A percentile compares a stretch with the other conserved stretches of the same genome.
Evolutionary conservation across 2,888 invertebrate species (phyloP).

Genomic region (Cantharis nigra): DNA sequence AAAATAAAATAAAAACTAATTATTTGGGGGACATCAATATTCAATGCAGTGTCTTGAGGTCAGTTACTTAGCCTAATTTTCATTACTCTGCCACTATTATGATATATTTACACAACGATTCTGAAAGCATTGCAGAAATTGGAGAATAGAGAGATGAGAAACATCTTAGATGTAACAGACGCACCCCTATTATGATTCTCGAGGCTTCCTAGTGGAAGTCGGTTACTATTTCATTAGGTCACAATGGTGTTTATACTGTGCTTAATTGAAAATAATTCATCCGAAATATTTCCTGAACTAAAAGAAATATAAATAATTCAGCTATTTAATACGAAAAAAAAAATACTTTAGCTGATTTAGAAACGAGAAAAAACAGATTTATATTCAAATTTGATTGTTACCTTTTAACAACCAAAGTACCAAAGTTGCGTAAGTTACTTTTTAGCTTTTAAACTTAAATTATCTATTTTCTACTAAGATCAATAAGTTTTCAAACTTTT

Average conservation of each 20-base stretch:
- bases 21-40: background rate
- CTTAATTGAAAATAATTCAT: background rate
- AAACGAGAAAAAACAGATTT: background rate
- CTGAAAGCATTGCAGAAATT: background rate
- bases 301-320: background rate
- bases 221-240: background rate
- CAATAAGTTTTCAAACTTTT: background rate
- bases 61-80: background rate
- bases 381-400: too few species aligned
- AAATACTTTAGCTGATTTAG: background rate
- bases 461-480: too few species aligned
- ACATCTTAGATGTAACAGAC: background rate
- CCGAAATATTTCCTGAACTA: background rate
- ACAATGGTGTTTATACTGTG: background rate
- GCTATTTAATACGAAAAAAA: background rate
- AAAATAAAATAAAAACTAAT: background rate
- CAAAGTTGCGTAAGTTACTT: too few species aligned
- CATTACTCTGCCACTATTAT: background rate
- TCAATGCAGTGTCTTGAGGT: background rate
- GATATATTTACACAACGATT: background rate
- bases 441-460: too few species aligned
- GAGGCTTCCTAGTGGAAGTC: background rate
- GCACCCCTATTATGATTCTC: background rate
- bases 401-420: too few species aligned
- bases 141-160: background rate